A percentile compares a stretch with the other conserved stretches of the same genome.
These are phyloP conservation scores for Sebastes hubbsi DNA, from an alignment of 2,797 vertebrate species.

Conservation along the genomic window DNA sequence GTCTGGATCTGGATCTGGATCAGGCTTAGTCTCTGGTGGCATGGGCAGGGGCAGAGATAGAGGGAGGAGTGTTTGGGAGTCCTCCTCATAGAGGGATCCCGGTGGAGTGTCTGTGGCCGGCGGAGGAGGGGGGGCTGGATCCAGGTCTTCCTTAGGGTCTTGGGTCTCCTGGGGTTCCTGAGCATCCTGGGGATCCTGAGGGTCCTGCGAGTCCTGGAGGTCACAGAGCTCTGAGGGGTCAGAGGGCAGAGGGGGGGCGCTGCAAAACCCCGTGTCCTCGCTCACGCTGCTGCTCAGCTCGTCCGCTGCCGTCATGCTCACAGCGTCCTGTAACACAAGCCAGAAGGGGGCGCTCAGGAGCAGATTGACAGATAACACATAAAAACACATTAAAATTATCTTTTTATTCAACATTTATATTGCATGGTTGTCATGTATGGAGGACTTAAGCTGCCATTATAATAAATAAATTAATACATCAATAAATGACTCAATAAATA, in stretches of 20 bases:
- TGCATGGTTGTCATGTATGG: background rate
- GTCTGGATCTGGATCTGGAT: slow-evolving; percentile 70
- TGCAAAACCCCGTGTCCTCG: slow-evolving; percentile 90
- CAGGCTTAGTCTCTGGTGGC: slow-evolving; percentile 32
- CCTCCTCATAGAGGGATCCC: slow-evolving; percentile 89
- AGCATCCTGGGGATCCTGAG: slow-evolving; percentile 39
- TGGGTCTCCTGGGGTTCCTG: slow-evolving; percentile 77
- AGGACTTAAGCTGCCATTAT: background rate
- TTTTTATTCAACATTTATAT: background rate
- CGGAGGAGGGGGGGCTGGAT: slow-evolving; percentile 82
- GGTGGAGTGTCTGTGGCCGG: slow-evolving; percentile 88
- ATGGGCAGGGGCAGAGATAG: slow-evolving; percentile 66
- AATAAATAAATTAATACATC: background rate
- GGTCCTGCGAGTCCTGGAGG: slow-evolving; percentile 82
- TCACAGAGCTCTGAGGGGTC: slow-evolving; percentile 89
- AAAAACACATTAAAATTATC: background rate
- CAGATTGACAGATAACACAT: background rate
- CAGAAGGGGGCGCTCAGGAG: slow-evolving; percentile 43
- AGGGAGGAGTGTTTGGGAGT: slow-evolving; percentile 71
- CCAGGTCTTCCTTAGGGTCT: slow-evolving; percentile 81
- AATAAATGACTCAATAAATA: background rate
- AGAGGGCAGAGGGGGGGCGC: slow-evolving; percentile 86
- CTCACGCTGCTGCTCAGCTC: slow-evolving; percentile 90
- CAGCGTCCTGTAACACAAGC: slow-evolving; percentile 83
- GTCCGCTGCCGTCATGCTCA: slow-evolving; percentile 87